Conservation (phyloP, 2,113 vertebrate species). For the Corythaixoides concolor region DNA sequence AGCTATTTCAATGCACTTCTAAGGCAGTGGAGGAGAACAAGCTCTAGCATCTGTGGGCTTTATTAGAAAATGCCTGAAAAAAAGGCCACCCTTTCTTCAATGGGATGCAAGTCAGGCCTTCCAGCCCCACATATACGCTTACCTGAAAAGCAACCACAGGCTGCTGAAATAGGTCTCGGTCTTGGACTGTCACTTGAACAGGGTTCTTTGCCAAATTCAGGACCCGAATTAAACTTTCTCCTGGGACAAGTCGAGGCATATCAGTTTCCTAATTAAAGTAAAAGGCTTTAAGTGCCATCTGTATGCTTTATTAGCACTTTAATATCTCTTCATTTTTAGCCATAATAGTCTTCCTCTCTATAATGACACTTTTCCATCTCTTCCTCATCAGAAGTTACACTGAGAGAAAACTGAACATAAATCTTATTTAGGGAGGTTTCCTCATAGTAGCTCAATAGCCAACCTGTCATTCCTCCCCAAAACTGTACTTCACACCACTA, state of each 20-base stretch:
- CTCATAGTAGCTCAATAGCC: not conserved
- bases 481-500: not conserved
- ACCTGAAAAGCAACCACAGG: constrained; percentile 80
- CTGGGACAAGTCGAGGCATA: constrained; percentile 72
- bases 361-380: constrained; percentile 13
- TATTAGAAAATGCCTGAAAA: not conserved
- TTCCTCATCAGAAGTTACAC: not conserved
- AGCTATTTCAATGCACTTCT: not conserved
- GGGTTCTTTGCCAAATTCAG: constrained; percentile 82
- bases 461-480: not conserved
- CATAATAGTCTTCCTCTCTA: constrained; percentile 20
- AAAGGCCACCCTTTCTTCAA: not conserved
- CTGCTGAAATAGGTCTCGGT: constrained; percentile 61
- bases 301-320: constrained; percentile 38
- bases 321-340: constrained; percentile 9
- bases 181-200: constrained; percentile 71
- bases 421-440: constrained; percentile 3
- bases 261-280: constrained; percentile 80
- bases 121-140: not conserved
- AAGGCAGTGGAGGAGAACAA: not conserved
- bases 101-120: not conserved
- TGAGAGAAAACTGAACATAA: constrained; percentile 8
- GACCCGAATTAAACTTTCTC: constrained; percentile 83
- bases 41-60: not conserved
- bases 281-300: constrained; percentile 47